These are phyloP conservation scores for Glyptemys insculpta DNA, from an alignment of 2,797 vertebrate genomes.

Conservation along the genomic window DNA sequence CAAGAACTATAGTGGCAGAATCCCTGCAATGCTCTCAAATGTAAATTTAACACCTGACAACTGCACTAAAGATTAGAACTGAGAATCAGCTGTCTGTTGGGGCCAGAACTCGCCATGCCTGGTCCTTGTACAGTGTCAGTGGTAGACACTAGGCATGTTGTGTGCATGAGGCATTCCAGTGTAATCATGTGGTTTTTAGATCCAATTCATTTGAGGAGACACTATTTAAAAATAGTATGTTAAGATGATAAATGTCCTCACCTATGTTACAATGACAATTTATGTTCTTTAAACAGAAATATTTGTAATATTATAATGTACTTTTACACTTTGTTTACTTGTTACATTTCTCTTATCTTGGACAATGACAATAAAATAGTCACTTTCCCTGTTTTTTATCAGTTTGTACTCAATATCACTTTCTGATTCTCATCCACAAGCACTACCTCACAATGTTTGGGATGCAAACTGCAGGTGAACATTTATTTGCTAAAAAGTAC, in stretches of 20 bases:
- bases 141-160: neutral
- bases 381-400: neutral
- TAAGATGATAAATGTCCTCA: neutral
- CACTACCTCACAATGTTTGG: neutral
- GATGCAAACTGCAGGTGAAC: neutral
- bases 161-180: neutral
- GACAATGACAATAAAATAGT: neutral
- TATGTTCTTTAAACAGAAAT: too few species aligned
- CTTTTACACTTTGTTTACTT: neutral
- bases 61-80: neutral
- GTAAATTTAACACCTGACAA: neutral
- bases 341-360: neutral
- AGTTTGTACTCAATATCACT: neutral
- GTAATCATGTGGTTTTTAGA: neutral
- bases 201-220: neutral
- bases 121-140: neutral
- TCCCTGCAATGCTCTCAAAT: neutral
- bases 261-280: too few species aligned
- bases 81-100: neutral
- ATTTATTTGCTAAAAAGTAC: neutral
- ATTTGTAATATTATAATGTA: too few species aligned
- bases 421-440: neutral
- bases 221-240: neutral
- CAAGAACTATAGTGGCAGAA: neutral
- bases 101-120: neutral